phyloP scores from a whole-genome alignment of 92 coral and sea anemone genomes.

The Porites rus region DNA sequence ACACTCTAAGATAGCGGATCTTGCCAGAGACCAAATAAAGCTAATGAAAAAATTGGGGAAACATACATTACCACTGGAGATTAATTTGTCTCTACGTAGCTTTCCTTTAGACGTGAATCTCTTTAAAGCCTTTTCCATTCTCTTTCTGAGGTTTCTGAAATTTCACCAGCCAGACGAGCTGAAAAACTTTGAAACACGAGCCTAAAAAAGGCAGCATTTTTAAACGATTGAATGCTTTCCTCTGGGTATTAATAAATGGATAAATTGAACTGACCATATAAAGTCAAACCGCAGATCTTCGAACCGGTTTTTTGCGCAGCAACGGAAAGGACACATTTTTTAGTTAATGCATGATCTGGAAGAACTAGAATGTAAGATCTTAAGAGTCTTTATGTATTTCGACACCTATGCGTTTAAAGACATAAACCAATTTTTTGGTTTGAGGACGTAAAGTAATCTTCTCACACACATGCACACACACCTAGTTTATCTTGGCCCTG shows the following conservation, averaged over 20 bases:
- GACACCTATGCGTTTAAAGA: not conserved
- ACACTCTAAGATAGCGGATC: not conserved
- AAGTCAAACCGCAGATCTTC: not conserved
- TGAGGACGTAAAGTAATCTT: no score
- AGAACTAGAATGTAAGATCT: no score
- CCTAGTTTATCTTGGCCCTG: no score
- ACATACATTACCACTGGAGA: no score
- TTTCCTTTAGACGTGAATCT: no score
- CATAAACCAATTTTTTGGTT: not conserved
- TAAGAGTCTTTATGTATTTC: not conserved
- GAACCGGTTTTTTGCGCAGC: not conserved
- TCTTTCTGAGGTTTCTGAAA: not conserved
- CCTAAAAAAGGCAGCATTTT: not conserved
- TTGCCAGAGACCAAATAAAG: not conserved
- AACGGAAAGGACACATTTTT: no score
- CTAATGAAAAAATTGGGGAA: no score
- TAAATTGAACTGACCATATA: not conserved
- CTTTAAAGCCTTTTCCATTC: no score
- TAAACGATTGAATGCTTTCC: not conserved
- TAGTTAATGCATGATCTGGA: no score
- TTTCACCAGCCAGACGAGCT: not conserved
- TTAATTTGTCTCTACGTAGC: no score
- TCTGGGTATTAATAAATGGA: not conserved
- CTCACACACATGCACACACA: not conserved
- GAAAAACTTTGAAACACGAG: not conserved